Percentiles rank a stretch among this genome's conserved stretches.
These are phyloP conservation scores for Luperina testacea DNA, from an alignment of 2,888 invertebrate species.

Conservation along the genomic window DNA sequence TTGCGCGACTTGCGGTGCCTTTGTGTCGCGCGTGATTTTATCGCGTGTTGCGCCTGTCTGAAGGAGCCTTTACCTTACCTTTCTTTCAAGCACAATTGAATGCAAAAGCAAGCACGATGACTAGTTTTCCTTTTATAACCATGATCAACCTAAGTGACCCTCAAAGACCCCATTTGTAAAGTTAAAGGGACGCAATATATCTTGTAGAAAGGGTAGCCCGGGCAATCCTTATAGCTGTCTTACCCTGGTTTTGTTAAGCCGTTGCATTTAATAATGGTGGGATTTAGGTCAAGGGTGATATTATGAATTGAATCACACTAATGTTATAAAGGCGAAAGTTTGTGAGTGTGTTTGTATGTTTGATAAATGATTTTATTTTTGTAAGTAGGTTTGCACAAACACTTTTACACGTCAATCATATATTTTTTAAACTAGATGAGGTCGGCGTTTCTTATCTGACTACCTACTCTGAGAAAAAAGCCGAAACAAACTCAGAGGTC, in stretches of 20 bases:
- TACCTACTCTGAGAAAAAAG: no score
- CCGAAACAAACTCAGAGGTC: no score
- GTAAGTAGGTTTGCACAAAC: no score
- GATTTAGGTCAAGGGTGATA: not conserved
- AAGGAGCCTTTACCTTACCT: not conserved
- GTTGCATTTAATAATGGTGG: conserved; percentile 1
- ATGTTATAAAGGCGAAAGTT: no score
- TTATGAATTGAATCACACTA: not conserved
- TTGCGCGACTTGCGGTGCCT: no score
- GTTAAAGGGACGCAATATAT: conserved; percentile 33
- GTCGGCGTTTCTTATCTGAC: no score
- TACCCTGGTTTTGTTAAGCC: conserved; percentile 28
- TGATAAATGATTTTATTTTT: no score
- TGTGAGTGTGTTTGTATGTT: no score
- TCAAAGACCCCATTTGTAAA: conserved; percentile 24
- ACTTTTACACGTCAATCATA: no score
- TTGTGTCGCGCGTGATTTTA: no score
- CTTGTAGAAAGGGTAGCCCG: conserved; percentile 22
- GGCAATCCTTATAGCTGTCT: conserved; percentile 1
- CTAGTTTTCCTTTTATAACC: not conserved
- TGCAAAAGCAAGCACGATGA: not conserved
- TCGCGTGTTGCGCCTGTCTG: no score
- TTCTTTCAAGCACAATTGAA: not conserved
- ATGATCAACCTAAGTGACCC: conserved; percentile 8
- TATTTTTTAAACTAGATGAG: no score